Evolutionary conservation across 2,797 vertebrate genomes (phyloP).

Genomic region (Paguma larvata): DNA sequence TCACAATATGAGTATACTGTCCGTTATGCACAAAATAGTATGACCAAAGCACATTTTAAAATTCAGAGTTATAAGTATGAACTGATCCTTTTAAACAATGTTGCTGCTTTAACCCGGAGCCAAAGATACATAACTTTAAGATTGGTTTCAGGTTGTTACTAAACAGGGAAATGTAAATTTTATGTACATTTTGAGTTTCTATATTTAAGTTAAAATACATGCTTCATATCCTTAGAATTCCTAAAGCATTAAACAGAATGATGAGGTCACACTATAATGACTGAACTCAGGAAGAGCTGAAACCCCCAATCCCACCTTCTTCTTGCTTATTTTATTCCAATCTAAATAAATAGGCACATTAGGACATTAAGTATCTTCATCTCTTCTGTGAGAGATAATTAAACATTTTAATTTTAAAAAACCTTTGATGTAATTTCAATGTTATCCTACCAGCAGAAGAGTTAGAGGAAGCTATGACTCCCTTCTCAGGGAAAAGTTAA

Average conservation of each 20-base stretch:
- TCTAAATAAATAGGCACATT: not conserved
- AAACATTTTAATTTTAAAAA: not conserved
- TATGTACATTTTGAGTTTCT: slow-evolving; percentile 23
- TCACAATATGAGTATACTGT: slow-evolving; percentile 1
- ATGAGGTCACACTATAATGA: not conserved
- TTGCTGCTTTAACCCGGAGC: not conserved
- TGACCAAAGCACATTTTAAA: not conserved
- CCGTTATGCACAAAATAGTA: slow-evolving; percentile 42
- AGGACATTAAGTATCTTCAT: not conserved
- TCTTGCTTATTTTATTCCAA: slow-evolving; percentile 14
- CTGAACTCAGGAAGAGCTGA: not conserved
- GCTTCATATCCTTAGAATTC: not conserved
- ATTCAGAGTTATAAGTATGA: slow-evolving; percentile 16
- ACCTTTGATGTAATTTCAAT: not conserved
- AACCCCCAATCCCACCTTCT: not conserved
- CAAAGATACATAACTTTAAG: not conserved
- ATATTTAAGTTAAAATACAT: slow-evolving; percentile 33
- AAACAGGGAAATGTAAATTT: slow-evolving; percentile 55
- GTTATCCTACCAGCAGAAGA: not conserved
- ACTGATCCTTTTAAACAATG: not conserved
- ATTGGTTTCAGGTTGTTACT: not conserved
- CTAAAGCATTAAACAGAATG: slow-evolving; percentile 21
- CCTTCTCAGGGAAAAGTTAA: not conserved
- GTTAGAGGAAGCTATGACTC: not conserved
- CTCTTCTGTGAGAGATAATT: not conserved